phyloP scores from a whole-genome alignment of 2,888 invertebrate genomes.

The Empis livida region DNA sequence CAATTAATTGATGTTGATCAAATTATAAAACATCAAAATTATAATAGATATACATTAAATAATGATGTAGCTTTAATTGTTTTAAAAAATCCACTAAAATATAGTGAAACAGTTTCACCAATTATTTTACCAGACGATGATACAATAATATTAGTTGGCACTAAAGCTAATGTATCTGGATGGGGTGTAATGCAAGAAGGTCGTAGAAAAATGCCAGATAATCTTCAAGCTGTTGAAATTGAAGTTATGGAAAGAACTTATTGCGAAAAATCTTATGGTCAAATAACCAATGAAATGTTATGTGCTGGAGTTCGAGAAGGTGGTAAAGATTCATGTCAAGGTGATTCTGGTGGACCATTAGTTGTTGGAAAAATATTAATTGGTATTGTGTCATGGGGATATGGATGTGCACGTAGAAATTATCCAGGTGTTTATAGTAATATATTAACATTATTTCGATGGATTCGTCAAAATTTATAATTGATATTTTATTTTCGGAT shows the following conservation, averaged over 20 bases:
- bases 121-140: background rate
- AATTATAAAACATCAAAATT: background rate
- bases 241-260: no score
- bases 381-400: constrained; percentile 64
- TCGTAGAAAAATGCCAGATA: no score
- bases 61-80: background rate
- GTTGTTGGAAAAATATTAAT: constrained; percentile 44
- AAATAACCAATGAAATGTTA: constrained; percentile 40
- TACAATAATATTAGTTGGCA: background rate
- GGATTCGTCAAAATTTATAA: no score
- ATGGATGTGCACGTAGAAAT: constrained; percentile 56
- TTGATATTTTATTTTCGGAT: no score
- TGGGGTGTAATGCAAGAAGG: background rate
- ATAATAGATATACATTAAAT: background rate
- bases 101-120: background rate
- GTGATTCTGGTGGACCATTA: constrained; percentile 70
- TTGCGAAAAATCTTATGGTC: no score
- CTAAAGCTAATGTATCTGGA: background rate
- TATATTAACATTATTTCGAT: no score
- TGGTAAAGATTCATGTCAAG: constrained; percentile 65
- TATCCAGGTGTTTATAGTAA: constrained; percentile 62
- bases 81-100: background rate
- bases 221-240: no score
- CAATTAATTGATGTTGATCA: background rate
- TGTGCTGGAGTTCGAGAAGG: constrained; percentile 49